Base-by-base conservation (phyloP, 2,797 vertebrate genomes). In the Anabas testudineus region DNA sequence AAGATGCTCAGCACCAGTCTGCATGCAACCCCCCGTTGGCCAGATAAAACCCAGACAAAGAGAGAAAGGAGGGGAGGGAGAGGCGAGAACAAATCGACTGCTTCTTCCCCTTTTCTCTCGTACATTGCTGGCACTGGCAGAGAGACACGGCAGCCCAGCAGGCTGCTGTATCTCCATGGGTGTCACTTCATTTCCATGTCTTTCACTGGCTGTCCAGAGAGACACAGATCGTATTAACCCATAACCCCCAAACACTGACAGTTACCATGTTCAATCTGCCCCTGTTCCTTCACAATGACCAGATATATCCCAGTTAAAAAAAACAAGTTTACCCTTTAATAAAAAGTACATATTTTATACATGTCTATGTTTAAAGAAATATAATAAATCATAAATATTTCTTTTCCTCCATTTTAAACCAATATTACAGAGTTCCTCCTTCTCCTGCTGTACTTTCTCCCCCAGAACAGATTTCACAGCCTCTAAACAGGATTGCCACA, bases 41-140 rank as follows among this genome's bases (percentile, higher is more conserved):
- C 85, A 87, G 88, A 92, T 93, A 91, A 91, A 90, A 85, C 84
- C 85, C 88, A 93, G 90, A 93, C 90, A 92, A 93, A 93, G 90
- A 88, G 78, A 74, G 85, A 56, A 37, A 67, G 84, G 72, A 88
- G 85, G 86, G 85, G 88, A 85, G 85, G 62, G 70, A 77, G 81
- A 60, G 70, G 74, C 76, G 79, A 81, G 86, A 86, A 91, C 90
- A 92, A 93, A 92, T 91, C 80, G 74, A 71, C 86, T 77, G 82
- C 86, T 82, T 87, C 84, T 90, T 86, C 81, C 60, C 73, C 78
- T 81, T 87, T 88, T 78, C 71, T 84, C 64, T 65, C 16, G 71
- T 82, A 66, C 69, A 5, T 78, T 48, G 78, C 71, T 88, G 88
- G 90, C 86, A 85, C 82, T 68, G 88, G 78, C 82, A 87, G 79